Conservation (phyloP, 1,140 invertebrate species). For the Gonatopus flavifemur region DNA sequence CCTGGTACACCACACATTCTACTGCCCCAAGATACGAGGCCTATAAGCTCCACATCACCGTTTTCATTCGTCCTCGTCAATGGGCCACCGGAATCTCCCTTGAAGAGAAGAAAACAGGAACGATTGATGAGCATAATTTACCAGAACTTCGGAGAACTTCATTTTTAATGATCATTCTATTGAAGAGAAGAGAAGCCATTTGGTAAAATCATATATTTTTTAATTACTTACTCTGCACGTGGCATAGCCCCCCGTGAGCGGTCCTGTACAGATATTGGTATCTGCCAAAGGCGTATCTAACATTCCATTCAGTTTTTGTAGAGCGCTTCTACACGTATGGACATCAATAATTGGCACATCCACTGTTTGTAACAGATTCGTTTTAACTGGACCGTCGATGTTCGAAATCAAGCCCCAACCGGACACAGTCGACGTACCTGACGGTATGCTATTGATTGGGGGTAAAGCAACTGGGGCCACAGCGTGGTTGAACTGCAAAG, state of each 20-base stretch:
- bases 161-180: no score
- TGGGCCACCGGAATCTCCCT: conserved; percentile 70
- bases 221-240: conserved; percentile 60
- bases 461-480: conserved; percentile 62
- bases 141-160: no score
- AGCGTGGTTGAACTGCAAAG: conserved; percentile 57
- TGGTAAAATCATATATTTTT: no score
- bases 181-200: no score
- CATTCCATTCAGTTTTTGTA: conserved; percentile 22
- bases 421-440: conserved; percentile 49
- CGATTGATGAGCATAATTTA: neutral
- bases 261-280: conserved; percentile 66
- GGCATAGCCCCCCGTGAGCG: conserved; percentile 59
- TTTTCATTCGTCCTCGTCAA: conserved; percentile 45
- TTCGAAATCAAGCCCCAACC: conserved; percentile 55
- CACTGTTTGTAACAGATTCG: conserved; percentile 32
- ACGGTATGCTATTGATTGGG: conserved; percentile 42
- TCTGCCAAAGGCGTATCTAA: conserved; percentile 37
- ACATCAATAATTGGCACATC: conserved; percentile 34
- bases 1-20: conserved; percentile 65
- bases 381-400: conserved; percentile 16
- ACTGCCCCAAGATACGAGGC: conserved; percentile 73
- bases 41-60: conserved; percentile 49
- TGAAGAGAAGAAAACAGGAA: conserved; percentile 11
- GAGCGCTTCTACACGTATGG: conserved; percentile 29